Conservation (phyloP, 2,888 invertebrate species). For the Himalopsyche tibetana region DNA sequence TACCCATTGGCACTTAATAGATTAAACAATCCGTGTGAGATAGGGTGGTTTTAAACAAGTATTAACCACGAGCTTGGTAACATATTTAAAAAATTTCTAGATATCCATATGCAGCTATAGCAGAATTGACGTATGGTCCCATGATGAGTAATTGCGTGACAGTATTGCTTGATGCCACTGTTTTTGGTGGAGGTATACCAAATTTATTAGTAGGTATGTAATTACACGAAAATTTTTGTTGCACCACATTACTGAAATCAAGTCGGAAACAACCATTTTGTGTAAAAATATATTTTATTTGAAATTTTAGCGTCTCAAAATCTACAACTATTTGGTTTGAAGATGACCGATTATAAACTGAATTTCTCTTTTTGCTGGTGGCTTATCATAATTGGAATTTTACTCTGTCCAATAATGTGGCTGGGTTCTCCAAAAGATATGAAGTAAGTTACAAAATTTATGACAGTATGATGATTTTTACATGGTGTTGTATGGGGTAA, state of each 20-base stretch:
- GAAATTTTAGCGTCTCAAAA: slow-evolving; percentile 83
- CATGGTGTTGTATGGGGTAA: too few relatives aligned
- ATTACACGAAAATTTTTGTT: background rate
- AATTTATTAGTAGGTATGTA: slow-evolving; percentile 85
- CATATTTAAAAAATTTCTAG: slow-evolving; percentile 71
- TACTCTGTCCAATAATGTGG: slow-evolving; percentile 90
- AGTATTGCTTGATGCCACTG: slow-evolving; percentile 83
- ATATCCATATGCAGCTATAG: slow-evolving; percentile 90
- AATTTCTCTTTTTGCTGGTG: slow-evolving; percentile 88
- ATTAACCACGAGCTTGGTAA: too few relatives aligned
- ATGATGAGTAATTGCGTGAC: slow-evolving; percentile 80
- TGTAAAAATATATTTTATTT: background rate
- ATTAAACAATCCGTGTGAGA: too few relatives aligned
- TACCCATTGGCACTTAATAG: too few relatives aligned
- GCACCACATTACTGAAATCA: background rate
- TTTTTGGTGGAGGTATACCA: slow-evolving; percentile 87
- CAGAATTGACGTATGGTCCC: slow-evolving; percentile 85
- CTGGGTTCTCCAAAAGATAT: slow-evolving; percentile 94
- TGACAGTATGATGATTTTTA: too few relatives aligned
- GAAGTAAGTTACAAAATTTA: slow-evolving; percentile 80
- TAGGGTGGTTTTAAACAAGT: too few relatives aligned
- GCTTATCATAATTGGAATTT: slow-evolving; percentile 85
- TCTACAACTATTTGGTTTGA: slow-evolving; percentile 85
- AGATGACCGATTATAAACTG: slow-evolving; percentile 80
- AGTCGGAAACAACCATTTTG: background rate